These are phyloP conservation scores for Chrysolina haemoptera DNA, from an alignment of 2,888 invertebrate genomes.

Conservation along the genomic window DNA sequence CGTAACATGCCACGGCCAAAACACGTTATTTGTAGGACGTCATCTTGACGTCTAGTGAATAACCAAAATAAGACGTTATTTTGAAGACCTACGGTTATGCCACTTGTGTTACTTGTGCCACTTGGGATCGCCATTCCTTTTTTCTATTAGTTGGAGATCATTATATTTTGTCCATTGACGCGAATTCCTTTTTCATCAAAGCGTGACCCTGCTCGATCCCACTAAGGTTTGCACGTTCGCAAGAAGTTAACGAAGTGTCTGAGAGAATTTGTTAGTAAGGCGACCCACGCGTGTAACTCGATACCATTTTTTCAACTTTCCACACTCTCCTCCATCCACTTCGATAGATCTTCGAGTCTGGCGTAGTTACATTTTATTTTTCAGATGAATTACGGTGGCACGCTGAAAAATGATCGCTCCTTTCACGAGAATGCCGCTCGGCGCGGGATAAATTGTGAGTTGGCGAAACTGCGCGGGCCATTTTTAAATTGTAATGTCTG, in stretches of 20 bases:
- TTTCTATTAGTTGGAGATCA: too few relatives aligned
- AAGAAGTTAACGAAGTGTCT: neutral
- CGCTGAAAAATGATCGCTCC: neutral
- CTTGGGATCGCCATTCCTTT: too few relatives aligned
- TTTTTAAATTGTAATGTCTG: conserved; percentile 22
- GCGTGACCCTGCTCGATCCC: neutral
- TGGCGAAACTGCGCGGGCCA: neutral
- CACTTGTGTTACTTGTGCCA: too few relatives aligned
- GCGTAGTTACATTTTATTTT: neutral
- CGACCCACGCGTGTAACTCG: neutral
- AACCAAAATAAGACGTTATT: too few relatives aligned
- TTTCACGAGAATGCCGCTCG: neutral
- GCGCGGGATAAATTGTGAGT: neutral
- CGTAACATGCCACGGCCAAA: too few relatives aligned
- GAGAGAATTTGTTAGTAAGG: neutral
- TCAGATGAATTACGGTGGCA: neutral
- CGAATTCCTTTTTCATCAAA: neutral
- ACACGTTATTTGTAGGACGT: too few relatives aligned
- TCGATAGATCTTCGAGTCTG: neutral
- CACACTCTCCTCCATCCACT: neutral
- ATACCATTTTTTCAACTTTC: neutral
- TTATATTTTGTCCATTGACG: too few relatives aligned
- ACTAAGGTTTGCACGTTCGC: neutral
- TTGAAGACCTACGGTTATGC: too few relatives aligned
- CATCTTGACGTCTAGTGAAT: too few relatives aligned